Percentiles rank a stretch among this genome's conserved stretches.
phyloP scores from a whole-genome alignment of 2,113 vertebrate species.

The Trematomus loennbergii region DNA sequence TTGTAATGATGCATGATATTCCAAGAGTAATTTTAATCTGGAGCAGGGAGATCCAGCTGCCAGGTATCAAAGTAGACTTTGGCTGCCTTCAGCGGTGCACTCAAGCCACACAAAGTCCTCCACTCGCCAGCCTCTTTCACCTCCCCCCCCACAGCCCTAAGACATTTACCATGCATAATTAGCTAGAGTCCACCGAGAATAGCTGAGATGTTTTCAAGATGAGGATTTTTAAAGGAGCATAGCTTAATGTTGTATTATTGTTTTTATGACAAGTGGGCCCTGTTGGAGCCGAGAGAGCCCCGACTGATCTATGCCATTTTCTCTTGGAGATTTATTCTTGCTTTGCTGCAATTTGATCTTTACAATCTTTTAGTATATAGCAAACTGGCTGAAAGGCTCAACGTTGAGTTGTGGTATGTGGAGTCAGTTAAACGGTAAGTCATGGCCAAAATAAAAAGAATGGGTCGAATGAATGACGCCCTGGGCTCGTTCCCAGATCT shows the following conservation, averaged over 20 bases:
- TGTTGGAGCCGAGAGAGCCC: constrained; percentile 20
- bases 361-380: constrained; percentile 35
- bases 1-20: constrained; percentile 69
- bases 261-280: constrained; percentile 19
- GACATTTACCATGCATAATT: constrained; percentile 76
- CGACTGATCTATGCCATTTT: constrained; percentile 20
- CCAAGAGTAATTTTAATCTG: constrained; percentile 69
- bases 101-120: constrained; percentile 61
- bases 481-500: constrained; percentile 58
- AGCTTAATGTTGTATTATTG: constrained; percentile 33
- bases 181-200: constrained; percentile 63
- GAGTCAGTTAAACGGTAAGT: constrained; percentile 35
- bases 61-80: constrained; percentile 70
- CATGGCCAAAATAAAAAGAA: constrained; percentile 55
- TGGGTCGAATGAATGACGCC: constrained; percentile 52
- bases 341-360: constrained; percentile 27
- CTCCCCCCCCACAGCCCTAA: constrained; percentile 58
- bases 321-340: constrained; percentile 14
- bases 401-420: constrained; percentile 35
- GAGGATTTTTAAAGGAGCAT: constrained; percentile 41
- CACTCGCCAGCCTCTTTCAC: constrained; percentile 36
- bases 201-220: constrained; percentile 39
- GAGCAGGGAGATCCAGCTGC: constrained; percentile 56
- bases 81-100: constrained; percentile 59
- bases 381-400: constrained; percentile 32